Conservation (phyloP, 2,797 vertebrate genomes). For the Crypturellus tataupa region DNA sequence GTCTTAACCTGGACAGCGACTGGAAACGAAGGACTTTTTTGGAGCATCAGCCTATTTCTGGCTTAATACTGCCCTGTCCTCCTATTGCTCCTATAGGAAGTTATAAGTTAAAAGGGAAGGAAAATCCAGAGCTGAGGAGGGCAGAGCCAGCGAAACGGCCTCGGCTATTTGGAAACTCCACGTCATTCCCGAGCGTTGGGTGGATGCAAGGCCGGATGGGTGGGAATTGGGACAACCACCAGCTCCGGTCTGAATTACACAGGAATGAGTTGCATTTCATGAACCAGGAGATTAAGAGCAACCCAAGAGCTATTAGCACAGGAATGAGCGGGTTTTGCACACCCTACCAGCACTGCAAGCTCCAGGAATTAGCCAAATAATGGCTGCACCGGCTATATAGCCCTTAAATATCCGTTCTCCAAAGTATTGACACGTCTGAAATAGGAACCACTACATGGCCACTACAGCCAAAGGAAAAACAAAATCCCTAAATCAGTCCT, state of each 20-base stretch:
- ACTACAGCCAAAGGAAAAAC: neutral
- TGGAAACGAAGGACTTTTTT: neutral
- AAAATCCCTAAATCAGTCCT: neutral
- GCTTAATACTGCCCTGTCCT: neutral
- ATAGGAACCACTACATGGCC: neutral
- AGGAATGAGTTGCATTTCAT: neutral
- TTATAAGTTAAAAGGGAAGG: neutral
- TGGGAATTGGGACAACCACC: neutral
- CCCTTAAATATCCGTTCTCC: neutral
- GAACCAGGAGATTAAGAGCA: conserved; percentile 34
- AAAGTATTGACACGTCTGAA: neutral
- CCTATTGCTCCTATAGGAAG: neutral
- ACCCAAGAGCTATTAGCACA: neutral
- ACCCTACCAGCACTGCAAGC: neutral
- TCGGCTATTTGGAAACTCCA: neutral
- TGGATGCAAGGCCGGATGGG: neutral
- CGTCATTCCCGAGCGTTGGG: too few relatives aligned
- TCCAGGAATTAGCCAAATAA: neutral
- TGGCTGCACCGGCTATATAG: too few relatives aligned
- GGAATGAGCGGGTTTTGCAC: neutral
- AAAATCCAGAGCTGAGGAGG: neutral
- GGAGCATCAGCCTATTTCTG: rapidly evolving
- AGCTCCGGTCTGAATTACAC: neutral
- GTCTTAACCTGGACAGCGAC: neutral
- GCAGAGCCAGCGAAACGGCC: neutral